A percentile compares a stretch with the other conserved stretches of the same genome.
phyloP scores from a whole-genome alignment of 2,113 vertebrate species.

The Thalassoma bifasciatum region DNA sequence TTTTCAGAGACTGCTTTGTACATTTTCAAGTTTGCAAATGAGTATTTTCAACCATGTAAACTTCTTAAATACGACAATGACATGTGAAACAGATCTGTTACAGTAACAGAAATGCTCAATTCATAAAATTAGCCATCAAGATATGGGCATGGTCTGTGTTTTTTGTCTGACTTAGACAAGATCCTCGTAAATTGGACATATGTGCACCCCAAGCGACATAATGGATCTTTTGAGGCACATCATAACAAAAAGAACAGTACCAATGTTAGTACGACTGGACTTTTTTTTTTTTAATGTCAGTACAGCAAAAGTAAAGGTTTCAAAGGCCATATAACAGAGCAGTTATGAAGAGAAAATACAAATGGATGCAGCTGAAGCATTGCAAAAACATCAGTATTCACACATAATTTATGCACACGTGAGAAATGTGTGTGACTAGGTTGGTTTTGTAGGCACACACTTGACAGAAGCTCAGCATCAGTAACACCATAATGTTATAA shows the following conservation, averaged over 20 bases:
- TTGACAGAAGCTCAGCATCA: background rate
- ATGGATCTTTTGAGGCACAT: conserved; percentile 57
- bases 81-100: conserved; percentile 2
- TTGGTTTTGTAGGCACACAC: background rate
- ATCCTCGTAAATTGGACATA: background rate
- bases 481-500: background rate
- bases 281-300: conserved; percentile 13
- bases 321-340: conserved; percentile 38
- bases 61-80: background rate
- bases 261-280: conserved; percentile 32
- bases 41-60: background rate
- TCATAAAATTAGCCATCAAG: background rate
- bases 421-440: conserved; percentile 4
- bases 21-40: background rate
- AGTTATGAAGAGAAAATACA: conserved; percentile 42
- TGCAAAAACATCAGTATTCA: conserved; percentile 29
- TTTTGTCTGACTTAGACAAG: background rate
- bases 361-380: conserved; percentile 44
- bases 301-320: conserved; percentile 17
- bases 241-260: conserved; percentile 20
- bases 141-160: background rate
- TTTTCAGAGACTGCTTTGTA: background rate
- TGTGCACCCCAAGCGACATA: conserved; percentile 10
- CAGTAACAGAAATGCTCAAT: background rate
- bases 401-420: conserved; percentile 5